These are phyloP conservation scores for Phyllopteryx taeniolatus DNA, from an alignment of 2,113 vertebrate genomes.

Conservation along the genomic window DNA sequence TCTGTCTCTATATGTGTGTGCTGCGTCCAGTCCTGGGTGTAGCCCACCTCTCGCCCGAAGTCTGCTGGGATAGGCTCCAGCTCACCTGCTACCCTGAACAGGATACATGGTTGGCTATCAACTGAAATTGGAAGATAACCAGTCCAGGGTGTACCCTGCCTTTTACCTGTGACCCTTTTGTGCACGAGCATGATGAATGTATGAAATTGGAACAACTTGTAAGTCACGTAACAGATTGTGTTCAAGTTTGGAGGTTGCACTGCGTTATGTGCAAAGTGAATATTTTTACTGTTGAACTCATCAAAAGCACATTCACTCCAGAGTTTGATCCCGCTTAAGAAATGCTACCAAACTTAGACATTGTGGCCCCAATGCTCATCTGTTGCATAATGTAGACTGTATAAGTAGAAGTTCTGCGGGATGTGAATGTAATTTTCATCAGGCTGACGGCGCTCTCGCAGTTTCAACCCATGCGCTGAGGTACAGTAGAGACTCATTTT, in stretches of 20 bases:
- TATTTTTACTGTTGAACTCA: conserved; percentile 73
- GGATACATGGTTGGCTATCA: too few relatives aligned
- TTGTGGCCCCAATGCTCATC: conserved; percentile 67
- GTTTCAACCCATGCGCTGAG: conserved; percentile 27
- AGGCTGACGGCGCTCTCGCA: conserved; percentile 56
- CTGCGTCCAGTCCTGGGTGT: too few relatives aligned
- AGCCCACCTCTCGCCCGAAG: too few relatives aligned
- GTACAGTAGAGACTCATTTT: conserved; percentile 53
- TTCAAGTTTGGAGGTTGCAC: background rate
- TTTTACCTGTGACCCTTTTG: background rate
- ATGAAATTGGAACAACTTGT: background rate
- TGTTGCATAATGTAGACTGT: conserved; percentile 73
- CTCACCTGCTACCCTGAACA: too few relatives aligned
- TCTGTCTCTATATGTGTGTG: too few relatives aligned
- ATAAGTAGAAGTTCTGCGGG: conserved; percentile 53
- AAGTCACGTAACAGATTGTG: background rate
- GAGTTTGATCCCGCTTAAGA: conserved; percentile 66
- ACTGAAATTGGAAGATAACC: too few relatives aligned
- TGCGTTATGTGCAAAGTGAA: conserved; percentile 66
- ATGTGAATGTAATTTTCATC: conserved; percentile 71
- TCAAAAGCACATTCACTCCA: conserved; percentile 70
- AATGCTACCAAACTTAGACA: conserved; percentile 68
- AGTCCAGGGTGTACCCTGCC: too few relatives aligned
- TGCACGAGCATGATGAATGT: background rate
- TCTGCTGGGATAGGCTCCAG: too few relatives aligned